These are phyloP conservation scores for Coenonympha arcania DNA, from an alignment of 2,888 invertebrate species.

Conservation along the genomic window DNA sequence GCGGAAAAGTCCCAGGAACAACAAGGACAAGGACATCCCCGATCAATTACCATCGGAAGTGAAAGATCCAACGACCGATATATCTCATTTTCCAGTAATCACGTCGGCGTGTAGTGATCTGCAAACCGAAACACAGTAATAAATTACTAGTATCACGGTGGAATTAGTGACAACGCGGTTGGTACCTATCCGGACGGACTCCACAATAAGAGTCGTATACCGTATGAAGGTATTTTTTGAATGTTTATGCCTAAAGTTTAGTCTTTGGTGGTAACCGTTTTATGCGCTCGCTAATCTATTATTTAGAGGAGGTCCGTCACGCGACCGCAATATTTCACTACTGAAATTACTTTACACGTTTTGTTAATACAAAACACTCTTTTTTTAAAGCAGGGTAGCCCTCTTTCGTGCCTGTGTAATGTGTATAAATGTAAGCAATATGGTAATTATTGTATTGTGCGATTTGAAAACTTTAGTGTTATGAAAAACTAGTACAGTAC, in stretches of 20 bases:
- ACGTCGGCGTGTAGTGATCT: no score
- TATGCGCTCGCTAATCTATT: constrained; percentile 49
- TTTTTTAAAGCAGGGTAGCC: constrained; percentile 9
- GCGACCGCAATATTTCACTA: constrained; percentile 35
- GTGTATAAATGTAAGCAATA: constrained; percentile 2
- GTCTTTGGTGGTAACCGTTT: constrained; percentile 30
- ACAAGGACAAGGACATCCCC: no score
- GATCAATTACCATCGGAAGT: no score
- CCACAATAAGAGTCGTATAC: no score
- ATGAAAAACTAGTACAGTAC: neutral
- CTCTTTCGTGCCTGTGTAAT: constrained; percentile 1
- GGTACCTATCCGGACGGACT: no score
- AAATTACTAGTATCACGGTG: no score
- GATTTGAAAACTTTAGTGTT: neutral
- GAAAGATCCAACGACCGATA: no score
- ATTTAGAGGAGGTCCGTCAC: constrained; percentile 44
- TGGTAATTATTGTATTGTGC: neutral
- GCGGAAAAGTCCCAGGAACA: no score
- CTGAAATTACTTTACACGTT: constrained; percentile 30
- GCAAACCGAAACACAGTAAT: no score
- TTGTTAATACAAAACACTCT: constrained; percentile 25
- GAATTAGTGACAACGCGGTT: no score
- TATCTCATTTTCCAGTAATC: no score
- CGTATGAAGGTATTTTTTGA: neutral
- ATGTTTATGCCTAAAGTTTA: constrained; percentile 7